These are phyloP conservation scores for Bombus waltoni DNA, from an alignment of 1,140 invertebrate genomes.

Conservation along the genomic window DNA sequence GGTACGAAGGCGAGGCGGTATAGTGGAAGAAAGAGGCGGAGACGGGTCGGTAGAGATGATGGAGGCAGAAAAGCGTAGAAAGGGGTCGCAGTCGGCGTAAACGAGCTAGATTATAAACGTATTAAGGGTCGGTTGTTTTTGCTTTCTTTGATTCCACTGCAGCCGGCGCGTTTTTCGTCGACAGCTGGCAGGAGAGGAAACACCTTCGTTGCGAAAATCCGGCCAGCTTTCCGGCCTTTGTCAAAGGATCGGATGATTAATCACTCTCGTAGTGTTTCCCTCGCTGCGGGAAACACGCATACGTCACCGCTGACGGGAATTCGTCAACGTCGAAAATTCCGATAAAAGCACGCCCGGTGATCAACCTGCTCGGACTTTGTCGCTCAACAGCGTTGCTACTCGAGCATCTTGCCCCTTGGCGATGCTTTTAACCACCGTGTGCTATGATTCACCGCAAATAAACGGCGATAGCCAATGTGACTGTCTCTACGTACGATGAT, in stretches of 20 bases:
- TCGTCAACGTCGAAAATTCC: constrained; percentile 66
- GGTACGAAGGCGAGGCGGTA: not conserved
- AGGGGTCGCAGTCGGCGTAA: not conserved
- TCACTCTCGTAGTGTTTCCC: constrained; percentile 35
- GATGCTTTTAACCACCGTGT: no score
- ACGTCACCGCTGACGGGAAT: constrained; percentile 56
- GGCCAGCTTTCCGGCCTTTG: constrained; percentile 56
- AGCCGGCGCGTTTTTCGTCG: constrained; percentile 34
- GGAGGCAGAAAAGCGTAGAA: not conserved
- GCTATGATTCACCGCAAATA: no score
- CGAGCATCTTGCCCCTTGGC: constrained; percentile 11
- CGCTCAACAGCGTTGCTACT: constrained; percentile 28
- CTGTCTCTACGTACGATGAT: no score
- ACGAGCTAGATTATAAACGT: constrained; percentile 46
- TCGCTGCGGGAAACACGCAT: constrained; percentile 28
- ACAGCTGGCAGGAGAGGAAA: constrained; percentile 34
- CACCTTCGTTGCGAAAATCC: constrained; percentile 53
- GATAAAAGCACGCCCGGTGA: constrained; percentile 53
- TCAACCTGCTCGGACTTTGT: constrained; percentile 43
- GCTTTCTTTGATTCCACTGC: constrained; percentile 35
- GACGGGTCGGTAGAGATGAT: not conserved
- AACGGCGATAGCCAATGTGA: no score
- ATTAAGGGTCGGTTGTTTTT: constrained; percentile 44
- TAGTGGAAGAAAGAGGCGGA: not conserved
- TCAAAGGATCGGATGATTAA: constrained; percentile 67